Base-by-base conservation (phyloP, 2,113 vertebrate species). In the Fulmarus glacialis region DNA sequence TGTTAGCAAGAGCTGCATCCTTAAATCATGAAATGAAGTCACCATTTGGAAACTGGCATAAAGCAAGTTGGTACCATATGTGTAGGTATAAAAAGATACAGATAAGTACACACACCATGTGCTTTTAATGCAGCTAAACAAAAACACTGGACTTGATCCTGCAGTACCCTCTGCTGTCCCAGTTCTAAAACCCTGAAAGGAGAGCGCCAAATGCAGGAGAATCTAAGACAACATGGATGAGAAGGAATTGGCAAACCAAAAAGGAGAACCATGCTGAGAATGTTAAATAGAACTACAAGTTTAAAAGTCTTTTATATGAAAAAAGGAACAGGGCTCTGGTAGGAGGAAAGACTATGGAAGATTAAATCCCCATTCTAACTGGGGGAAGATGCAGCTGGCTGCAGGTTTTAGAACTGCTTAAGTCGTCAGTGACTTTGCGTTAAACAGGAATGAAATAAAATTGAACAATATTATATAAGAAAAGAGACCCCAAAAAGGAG, bases 151-250 rank as follows among this genome's bases (percentile, higher is more conserved):
- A 21, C 24, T 81, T 29, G 43, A 85, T 38, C 52, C 52, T 89
- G 48, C 81, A 95, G 89, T 89, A 93, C 91, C 87, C 60, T 94
- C 94, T 96, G 66, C 83, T 93, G 81, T 17, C 87, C 20, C 40
- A 75, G 45, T 38, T 79, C 30, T 24, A 87, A 72, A 91, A 40
- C 18, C 19, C 40, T 22, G 23, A 82, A 34, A 72, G 13, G 17
- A 50, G 12, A 45, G 6, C 7, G 4, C 8, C 18, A 87, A 79
- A 56, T 48, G 68, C 47, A 56, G 0, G 0, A 87, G 48, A 91
- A 56, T 32, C 3, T 0, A 38, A 78, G 7, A 38, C 38, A 91
- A 64, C 12, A 43, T 1, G 5, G 21, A 78, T 36, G 13, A 84
- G 42, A 91, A 87, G 5, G 11, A 38, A 78, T 0, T 24, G 26